phyloP scores from a whole-genome alignment of 2,797 vertebrate species.

The Miichthys miiuy region DNA sequence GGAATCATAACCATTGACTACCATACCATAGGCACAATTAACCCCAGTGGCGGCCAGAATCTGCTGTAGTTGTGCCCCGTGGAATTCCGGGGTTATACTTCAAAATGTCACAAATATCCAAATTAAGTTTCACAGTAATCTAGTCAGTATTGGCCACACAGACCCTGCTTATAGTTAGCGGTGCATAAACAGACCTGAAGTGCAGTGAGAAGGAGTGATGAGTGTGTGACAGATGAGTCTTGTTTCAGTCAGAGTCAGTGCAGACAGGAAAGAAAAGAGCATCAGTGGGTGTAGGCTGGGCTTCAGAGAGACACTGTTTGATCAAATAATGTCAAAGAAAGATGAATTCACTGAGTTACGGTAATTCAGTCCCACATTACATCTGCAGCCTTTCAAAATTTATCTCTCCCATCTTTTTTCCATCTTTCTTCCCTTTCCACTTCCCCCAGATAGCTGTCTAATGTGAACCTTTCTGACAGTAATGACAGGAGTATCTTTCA shows the following conservation, averaged over 20 bases:
- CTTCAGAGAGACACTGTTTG: neutral
- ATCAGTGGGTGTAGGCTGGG: neutral
- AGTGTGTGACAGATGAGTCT: slow-evolving; percentile 12
- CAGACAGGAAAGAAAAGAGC: neutral
- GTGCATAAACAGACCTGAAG: neutral
- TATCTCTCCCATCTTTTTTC: neutral
- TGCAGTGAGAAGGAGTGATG: neutral
- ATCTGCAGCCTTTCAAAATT: slow-evolving; percentile 2
- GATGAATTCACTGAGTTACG: slow-evolving; percentile 11
- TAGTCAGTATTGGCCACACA: neutral
- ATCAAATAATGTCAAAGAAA: slow-evolving; percentile 13
- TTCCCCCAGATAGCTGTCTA: neutral
- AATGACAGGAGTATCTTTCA: slow-evolving; percentile 25
- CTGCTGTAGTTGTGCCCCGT: too few relatives aligned
- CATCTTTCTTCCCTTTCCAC: neutral
- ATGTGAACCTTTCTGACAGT: slow-evolving; percentile 16
- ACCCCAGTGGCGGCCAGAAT: too few relatives aligned
- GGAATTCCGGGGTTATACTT: too few relatives aligned
- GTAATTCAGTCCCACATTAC: slow-evolving; percentile 2
- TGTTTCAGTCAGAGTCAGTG: neutral
- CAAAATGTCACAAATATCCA: neutral
- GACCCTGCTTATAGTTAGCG: neutral
- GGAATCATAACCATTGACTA: too few relatives aligned
- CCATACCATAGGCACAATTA: too few relatives aligned
- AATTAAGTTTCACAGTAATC: neutral